Conservation (phyloP, 2,888 invertebrate genomes). For the Halictus quadricinctus region DNA sequence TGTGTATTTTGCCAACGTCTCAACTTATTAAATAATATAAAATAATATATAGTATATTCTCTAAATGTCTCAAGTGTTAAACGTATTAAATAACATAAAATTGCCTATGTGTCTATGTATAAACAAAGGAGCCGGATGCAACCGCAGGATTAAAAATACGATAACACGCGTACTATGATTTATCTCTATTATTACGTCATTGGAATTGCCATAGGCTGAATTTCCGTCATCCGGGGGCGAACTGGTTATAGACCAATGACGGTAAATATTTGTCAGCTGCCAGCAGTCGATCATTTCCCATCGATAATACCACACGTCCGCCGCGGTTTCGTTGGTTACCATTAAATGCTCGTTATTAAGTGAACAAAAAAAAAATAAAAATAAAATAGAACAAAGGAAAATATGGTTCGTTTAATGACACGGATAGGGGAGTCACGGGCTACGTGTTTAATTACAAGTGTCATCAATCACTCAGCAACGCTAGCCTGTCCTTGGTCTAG, state of each 20-base stretch:
- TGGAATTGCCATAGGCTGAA: not conserved
- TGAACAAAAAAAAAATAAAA: not conserved
- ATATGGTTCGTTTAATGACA: constrained; percentile 13
- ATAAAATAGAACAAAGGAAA: not conserved
- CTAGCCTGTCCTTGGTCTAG: constrained; percentile 5
- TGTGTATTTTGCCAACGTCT: no score
- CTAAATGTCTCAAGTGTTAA: no score
- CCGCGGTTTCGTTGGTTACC: not conserved
- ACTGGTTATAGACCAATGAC: not conserved
- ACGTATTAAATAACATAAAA: not conserved
- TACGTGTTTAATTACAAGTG: constrained; percentile 25
- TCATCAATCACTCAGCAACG: constrained; percentile 33
- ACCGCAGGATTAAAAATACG: not conserved
- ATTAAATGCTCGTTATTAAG: constrained; percentile 14
- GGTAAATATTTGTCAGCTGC: constrained; percentile 18
- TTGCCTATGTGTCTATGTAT: not conserved
- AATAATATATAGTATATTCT: no score
- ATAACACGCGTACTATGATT: not conserved
- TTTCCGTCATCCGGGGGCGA: not conserved
- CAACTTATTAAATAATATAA: no score
- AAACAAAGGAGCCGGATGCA: not conserved
- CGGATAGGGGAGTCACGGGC: constrained; percentile 4
- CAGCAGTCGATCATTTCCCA: not conserved
- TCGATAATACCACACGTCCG: not conserved
- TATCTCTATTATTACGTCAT: not conserved